Evolutionary conservation across 2,113 vertebrate species (phyloP).

Genomic region (Promerops cafer): DNA sequence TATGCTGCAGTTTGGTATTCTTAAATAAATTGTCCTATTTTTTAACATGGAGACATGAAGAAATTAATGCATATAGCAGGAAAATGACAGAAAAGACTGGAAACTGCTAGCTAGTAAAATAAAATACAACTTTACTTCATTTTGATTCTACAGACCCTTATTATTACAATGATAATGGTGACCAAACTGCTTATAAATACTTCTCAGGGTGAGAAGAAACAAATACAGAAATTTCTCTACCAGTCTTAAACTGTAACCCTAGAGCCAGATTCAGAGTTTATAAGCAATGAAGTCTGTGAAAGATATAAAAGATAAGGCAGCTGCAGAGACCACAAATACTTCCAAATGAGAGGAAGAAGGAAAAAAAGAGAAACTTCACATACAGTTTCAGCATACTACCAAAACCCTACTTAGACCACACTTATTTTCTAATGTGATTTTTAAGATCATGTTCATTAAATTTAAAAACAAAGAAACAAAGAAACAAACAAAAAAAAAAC

Average conservation of each 20-base stretch:
- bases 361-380: background rate
- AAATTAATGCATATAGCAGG: background rate
- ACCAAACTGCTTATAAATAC: background rate
- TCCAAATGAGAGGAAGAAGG: background rate
- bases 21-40: background rate
- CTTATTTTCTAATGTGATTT: background rate
- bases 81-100: background rate
- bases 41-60: background rate
- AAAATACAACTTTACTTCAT: background rate
- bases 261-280: background rate
- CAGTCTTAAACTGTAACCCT: background rate
- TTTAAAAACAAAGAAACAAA: background rate
- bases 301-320: background rate
- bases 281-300: background rate
- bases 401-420: background rate
- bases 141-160: background rate
- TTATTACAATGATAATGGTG: background rate
- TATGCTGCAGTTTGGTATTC: background rate
- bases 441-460: background rate
- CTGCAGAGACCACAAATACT: background rate
- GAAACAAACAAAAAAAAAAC: background rate
- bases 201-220: background rate
- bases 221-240: background rate
- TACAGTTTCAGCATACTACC: background rate
- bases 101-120: background rate